Percentiles rank a stretch among this genome's conserved stretches.
phyloP scores from a whole-genome alignment of 2,113 vertebrate species.

The Melanerpes formicivorus region DNA sequence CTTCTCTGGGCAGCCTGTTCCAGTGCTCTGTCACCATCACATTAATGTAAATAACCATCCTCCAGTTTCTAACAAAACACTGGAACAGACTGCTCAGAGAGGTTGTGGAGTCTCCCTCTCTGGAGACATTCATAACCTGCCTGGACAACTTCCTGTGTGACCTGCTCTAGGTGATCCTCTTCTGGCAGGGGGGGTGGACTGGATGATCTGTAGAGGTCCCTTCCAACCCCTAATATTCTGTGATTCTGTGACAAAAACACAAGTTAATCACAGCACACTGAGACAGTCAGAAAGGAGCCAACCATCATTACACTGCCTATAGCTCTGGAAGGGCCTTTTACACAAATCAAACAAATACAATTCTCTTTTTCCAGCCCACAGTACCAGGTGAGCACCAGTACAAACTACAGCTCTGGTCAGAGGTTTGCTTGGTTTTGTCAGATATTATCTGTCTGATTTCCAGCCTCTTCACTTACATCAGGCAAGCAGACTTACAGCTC shows the following conservation, averaged over 20 bases:
- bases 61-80: background rate
- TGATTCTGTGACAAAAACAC: background rate
- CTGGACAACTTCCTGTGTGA: no score
- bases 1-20: no score
- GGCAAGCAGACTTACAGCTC: background rate
- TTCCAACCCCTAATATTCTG: no score
- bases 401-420: background rate
- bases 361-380: background rate
- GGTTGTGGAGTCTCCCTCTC: no score
- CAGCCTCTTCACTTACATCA: background rate
- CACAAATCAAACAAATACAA: background rate
- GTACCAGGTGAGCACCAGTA: background rate
- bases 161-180: no score
- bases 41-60: background rate
- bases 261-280: background rate
- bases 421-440: background rate
- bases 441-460: background rate
- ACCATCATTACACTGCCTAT: background rate
- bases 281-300: background rate
- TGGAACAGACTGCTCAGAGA: background rate
- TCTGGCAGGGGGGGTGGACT: no score
- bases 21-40: no score
- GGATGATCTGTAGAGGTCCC: no score
- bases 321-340: background rate
- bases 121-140: no score